phyloP scores from a whole-genome alignment of 2,113 vertebrate genomes.

The Ammospiza caudacuta region DNA sequence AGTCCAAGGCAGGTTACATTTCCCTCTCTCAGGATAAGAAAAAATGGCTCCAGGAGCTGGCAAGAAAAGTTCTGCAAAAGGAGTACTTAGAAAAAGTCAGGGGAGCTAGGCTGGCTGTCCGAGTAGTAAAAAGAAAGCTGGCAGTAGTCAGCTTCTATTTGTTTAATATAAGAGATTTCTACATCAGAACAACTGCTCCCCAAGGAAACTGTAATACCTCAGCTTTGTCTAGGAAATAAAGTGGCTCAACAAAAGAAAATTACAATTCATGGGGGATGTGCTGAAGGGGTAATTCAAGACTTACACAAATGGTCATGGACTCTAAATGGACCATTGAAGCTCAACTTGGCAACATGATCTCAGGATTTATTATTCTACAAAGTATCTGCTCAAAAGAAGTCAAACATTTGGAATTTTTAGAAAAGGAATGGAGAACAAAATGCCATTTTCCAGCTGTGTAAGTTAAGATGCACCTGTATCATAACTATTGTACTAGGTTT shows the following conservation, averaged over 20 bases:
- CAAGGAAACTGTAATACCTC: background rate
- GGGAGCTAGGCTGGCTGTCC: background rate
- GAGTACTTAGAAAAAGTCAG: background rate
- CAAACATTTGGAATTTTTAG: background rate
- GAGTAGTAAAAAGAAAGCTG: background rate
- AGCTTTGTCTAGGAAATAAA: background rate
- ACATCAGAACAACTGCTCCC: background rate
- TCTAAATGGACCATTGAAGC: background rate
- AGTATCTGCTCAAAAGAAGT: background rate
- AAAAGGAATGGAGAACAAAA: background rate
- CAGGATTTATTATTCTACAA: background rate
- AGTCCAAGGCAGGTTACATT: background rate
- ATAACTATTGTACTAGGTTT: background rate
- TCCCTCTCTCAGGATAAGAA: background rate
- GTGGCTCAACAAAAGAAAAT: background rate
- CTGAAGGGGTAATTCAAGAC: background rate
- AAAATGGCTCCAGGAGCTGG: background rate
- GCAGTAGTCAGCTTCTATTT: background rate
- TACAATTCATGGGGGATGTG: background rate
- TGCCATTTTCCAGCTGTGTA: background rate
- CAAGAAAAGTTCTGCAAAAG: background rate
- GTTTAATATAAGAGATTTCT: background rate
- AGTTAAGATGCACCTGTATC: background rate
- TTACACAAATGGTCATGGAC: background rate
- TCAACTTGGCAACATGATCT: background rate